Evolutionary conservation across 2,888 invertebrate genomes (phyloP).

Genomic region (Eupithecia dodoneata): DNA sequence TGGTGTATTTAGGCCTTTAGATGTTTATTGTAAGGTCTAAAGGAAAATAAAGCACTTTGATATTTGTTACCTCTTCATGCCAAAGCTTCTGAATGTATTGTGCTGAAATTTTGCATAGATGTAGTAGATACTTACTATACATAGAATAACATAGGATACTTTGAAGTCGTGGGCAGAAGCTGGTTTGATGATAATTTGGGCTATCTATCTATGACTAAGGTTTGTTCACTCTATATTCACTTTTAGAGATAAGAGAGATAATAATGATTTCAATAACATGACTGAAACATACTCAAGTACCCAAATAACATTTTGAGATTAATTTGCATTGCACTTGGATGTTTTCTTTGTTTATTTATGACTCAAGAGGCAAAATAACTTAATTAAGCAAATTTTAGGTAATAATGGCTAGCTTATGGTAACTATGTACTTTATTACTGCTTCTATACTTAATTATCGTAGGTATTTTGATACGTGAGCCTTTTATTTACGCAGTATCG

Average conservation of each 20-base stretch:
- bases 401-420: neutral
- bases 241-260: neutral
- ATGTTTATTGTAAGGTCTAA: no score
- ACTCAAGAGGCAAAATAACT: neutral
- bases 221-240: neutral
- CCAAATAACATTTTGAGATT: neutral
- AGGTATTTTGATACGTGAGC: neutral
- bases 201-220: neutral
- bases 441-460: neutral
- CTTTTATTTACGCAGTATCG: conserved; percentile 9
- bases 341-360: neutral
- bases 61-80: neutral
- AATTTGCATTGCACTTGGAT: neutral
- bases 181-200: neutral
- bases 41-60: no score
- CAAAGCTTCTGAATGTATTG: neutral
- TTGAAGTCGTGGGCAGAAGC: neutral
- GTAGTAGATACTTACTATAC: neutral
- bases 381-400: neutral
- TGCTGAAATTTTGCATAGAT: neutral
- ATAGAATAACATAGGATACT: neutral
- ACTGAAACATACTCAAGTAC: neutral
- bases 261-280: neutral
- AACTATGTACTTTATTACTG: neutral
- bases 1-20: no score